Conservation (phyloP, 2,797 vertebrate species). For the Tapera naevia region DNA sequence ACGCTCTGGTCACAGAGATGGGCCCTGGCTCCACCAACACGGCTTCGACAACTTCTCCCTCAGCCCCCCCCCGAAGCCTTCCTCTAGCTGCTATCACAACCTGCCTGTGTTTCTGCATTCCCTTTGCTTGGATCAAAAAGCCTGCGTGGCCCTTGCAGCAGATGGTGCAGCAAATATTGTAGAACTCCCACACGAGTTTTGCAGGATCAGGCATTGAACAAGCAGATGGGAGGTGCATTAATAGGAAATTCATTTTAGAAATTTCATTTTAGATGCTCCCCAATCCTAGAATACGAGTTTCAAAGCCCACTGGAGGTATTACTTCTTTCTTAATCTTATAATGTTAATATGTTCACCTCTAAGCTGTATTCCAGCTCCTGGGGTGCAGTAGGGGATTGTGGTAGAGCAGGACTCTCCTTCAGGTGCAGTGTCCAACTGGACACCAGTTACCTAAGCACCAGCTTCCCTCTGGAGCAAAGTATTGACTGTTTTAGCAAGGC, state of each 20-base stretch:
- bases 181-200: background rate
- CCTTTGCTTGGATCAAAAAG: accelerated
- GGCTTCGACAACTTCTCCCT: background rate
- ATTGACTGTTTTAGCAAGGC: accelerated
- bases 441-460: accelerated
- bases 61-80: background rate
- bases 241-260: background rate
- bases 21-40: accelerated
- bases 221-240: background rate
- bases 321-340: accelerated
- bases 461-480: background rate
- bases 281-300: accelerated
- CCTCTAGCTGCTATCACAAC: accelerated
- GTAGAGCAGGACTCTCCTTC: accelerated
- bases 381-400: background rate
- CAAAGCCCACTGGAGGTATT: accelerated
- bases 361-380: accelerated
- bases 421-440: background rate
- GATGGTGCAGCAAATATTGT: background rate
- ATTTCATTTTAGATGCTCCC: accelerated
- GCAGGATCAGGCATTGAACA: accelerated
- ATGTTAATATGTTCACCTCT: accelerated
- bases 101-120: accelerated
- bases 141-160: background rate
- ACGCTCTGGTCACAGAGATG: accelerated